Conservation (phyloP, 2,113 vertebrate genomes). For the Sorex fumeus region DNA sequence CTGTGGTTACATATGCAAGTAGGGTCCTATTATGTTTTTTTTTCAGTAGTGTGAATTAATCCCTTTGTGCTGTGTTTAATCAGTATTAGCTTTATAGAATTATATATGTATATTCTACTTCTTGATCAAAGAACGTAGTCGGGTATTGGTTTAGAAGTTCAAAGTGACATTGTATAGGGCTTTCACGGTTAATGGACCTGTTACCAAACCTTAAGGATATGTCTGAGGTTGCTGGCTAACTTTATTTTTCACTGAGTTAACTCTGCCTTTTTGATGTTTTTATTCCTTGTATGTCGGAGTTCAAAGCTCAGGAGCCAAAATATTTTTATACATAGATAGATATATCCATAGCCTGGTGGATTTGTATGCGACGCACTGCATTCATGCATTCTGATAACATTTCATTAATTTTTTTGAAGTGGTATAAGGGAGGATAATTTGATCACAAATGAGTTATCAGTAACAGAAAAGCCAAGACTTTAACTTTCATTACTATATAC, state of each 20-base stretch:
- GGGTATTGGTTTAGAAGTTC: constrained; percentile 95
- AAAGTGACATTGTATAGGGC: constrained; percentile 91
- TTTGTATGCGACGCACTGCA: constrained; percentile 86
- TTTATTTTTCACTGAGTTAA: constrained; percentile 88
- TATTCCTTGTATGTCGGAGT: constrained; percentile 87
- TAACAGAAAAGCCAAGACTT: constrained; percentile 82
- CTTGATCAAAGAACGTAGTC: constrained; percentile 94
- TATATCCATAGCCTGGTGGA: constrained; percentile 87
- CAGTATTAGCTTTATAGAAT: constrained; percentile 98
- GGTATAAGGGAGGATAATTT: constrained; percentile 77
- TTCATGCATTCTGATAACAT: constrained; percentile 85
- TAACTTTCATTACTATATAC: constrained; percentile 81
- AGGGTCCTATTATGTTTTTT: constrained; percentile 91
- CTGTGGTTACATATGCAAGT: constrained; percentile 94
- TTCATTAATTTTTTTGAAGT: constrained; percentile 85
- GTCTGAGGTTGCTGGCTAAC: constrained; percentile 91
- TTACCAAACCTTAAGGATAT: constrained; percentile 86
- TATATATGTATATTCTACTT: constrained; percentile 97
- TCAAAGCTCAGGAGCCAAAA: constrained; percentile 88
- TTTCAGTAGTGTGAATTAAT: constrained; percentile 93
- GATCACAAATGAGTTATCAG: constrained; percentile 79
- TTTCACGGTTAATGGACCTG: constrained; percentile 92
- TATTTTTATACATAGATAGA: constrained; percentile 85
- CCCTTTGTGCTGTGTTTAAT: constrained; percentile 96
- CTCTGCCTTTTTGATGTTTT: constrained; percentile 88